Evolutionary conservation across 2,888 invertebrate genomes (phyloP), one percentile per base, ranked within the genome.

Genomic region (Chrysolina americana): DNA sequence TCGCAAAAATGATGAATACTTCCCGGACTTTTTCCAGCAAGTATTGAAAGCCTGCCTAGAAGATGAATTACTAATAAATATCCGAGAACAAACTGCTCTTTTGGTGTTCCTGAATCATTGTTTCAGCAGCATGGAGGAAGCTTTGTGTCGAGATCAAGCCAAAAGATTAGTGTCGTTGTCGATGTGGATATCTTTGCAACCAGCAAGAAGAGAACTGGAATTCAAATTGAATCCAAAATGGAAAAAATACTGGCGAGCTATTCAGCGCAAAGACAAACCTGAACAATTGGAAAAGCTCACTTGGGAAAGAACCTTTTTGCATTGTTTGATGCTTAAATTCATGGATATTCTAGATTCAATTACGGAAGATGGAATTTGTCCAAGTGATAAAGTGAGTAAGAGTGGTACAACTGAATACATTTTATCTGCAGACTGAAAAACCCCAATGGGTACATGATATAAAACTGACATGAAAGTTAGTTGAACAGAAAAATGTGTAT

Each of bases 91-190:
- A 87, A 97, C 96, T 0, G 93, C 95, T 0, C 87, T 99, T 65
- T 90, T 99, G 15, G 91, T 98, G 50, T 98, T 99, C 87, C 90
- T 99, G 2, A 98, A 97, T 88, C 97, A 98, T 86, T 97, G 98
- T 86, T 98, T 99, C 85, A 98, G 98, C 84, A 98, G 98, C 82
- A 95, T 99, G 94, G 99, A 99, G 89, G 95, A 98, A 70, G 95
- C 95, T 82, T 88, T 99, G 59, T 96, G 99, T 73, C 90, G 99
- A 53, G 95, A 97, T 82, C 97, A 98, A 88, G 95, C 88, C 8
- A 96, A 96, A 87, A 91, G 95, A 73, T 90, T 99, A 6, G 96
- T 98, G 0, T 98, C 98, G 0, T 89, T 99, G 13, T 94, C 97
- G 13, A 97, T 98, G 92, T 99, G 99, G 98, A 90, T 92, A 65